A percentile compares a stretch with the other conserved stretches of the same genome.
These are phyloP conservation scores for Himalopsyche tibetana DNA, from an alignment of 2,888 invertebrate genomes.

Conservation along the genomic window DNA sequence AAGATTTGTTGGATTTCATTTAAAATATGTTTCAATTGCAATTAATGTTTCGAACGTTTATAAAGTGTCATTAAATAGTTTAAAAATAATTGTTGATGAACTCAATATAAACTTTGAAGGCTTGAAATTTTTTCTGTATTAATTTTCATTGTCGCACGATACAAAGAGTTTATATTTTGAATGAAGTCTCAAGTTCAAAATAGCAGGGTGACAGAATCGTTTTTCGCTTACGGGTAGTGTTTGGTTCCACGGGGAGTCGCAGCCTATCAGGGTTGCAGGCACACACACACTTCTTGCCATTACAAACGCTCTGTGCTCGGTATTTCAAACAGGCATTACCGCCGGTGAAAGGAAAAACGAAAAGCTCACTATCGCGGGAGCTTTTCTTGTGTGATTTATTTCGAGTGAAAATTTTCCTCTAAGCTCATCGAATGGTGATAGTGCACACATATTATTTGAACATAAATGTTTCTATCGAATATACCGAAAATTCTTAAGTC, in stretches of 20 bases:
- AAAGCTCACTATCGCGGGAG: slow-evolving; percentile 31
- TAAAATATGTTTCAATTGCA: too few relatives aligned
- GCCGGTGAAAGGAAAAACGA: slow-evolving; percentile 42
- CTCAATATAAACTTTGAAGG: too few relatives aligned
- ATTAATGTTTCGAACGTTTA: too few relatives aligned
- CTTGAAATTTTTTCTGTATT: too few relatives aligned
- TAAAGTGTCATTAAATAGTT: too few relatives aligned
- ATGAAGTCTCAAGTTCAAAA: slow-evolving; percentile 24
- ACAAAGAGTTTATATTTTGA: not conserved
- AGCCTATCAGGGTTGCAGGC: slow-evolving; percentile 46
- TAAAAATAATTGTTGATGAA: too few relatives aligned
- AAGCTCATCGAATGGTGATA: slow-evolving; percentile 58
- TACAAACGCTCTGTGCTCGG: slow-evolving; percentile 49
- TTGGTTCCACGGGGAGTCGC: slow-evolving; percentile 49
- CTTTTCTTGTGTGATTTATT: slow-evolving; percentile 62
- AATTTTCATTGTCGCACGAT: too few relatives aligned
- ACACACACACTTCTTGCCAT: slow-evolving; percentile 14
- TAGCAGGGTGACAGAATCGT: slow-evolving; percentile 53
- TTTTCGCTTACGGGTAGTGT: slow-evolving; percentile 45
- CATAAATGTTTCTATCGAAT: not conserved
- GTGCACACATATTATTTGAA: not conserved
- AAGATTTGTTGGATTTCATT: too few relatives aligned
- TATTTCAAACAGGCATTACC: slow-evolving; percentile 60
- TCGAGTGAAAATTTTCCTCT: slow-evolving; percentile 58
- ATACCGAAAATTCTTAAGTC: too few relatives aligned